Evolutionary conservation across 2,113 vertebrate genomes (phyloP), one percentile per base, ranked within the genome.

Genomic region (Stegostoma tigrinum): DNA sequence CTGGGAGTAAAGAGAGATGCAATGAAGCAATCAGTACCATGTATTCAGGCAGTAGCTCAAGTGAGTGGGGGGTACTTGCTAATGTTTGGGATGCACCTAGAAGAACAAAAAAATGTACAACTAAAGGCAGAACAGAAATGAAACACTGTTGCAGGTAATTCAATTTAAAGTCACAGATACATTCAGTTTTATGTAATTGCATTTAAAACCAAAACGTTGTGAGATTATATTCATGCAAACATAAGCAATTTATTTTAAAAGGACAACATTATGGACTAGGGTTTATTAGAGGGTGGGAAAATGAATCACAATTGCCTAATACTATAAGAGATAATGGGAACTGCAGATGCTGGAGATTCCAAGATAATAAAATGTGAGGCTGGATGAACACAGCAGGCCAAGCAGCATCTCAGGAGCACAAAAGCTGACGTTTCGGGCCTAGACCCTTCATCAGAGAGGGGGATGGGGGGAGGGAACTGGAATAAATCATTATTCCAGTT

Each of bases 61-160:
- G 14, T n/a, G 34, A 27, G 34, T 14, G 75, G n/a, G 30, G 27
- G 30, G 17, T 27, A 38, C 64, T 17, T n/a, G 55, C 15, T 38
- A 21, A 66, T 42, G n/a, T 67, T 93, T 93, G 8, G 17, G 61
- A 38, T 5, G 19, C 34, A 93, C 89, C 23, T 24, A 66, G 66
- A 66, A 67, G 89, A n/a, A n/a, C 34, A 91, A 64, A 66, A 66
- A n/a, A n/a, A 38, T 42, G 17, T 21, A 21, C 7, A 45, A 45
- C 1, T n/a, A 38, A 83, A 42, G 2, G 5, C 38, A 83, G 78
- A 42, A 42, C 17, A 19, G 38, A n/a, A 67, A 66, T 93, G 66
- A 66, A 93, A 93, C 67, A n/a, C 64, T 23, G 34, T 23, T n/a
- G 30, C 87, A 90, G 48, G 48, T 89, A 89, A 89, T 90, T 90